A percentile compares a stretch with the other conserved stretches of the same genome.
phyloP scores from a whole-genome alignment of 2,888 invertebrate species.

The Patella pellucida region DNA sequence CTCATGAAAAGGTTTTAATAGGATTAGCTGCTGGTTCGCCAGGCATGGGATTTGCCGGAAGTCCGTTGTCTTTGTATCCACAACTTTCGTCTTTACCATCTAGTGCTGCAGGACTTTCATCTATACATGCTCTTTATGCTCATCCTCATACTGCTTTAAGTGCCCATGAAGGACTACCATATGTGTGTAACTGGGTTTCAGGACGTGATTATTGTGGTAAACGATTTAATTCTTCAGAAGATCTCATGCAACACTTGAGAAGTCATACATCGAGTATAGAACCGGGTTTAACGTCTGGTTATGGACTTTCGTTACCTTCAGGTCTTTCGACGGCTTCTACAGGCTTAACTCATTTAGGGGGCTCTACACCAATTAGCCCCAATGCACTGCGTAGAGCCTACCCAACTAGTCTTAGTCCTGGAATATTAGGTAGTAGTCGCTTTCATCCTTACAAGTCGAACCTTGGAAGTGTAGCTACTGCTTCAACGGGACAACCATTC shows the following conservation, averaged over 20 bases:
- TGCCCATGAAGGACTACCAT: constrained; percentile 59
- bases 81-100: constrained; percentile 50
- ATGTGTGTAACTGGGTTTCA: constrained; percentile 94
- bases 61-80: constrained; percentile 53
- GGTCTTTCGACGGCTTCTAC: constrained; percentile 41
- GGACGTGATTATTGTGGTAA: constrained; percentile 91
- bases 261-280: constrained; percentile 80
- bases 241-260: constrained; percentile 90
- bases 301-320: constrained; percentile 51
- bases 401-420: constrained; percentile 82
- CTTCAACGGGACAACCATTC: constrained; percentile 74
- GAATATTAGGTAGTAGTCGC: constrained; percentile 82
- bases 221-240: constrained; percentile 91
- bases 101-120: constrained; percentile 52
- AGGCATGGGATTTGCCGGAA: constrained; percentile 51
- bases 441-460: constrained; percentile 93
- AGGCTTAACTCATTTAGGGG: neutral
- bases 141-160: constrained; percentile 54
- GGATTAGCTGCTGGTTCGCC: constrained; percentile 42
- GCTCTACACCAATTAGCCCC: constrained; percentile 65
- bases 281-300: constrained; percentile 60
- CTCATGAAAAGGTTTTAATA: constrained; percentile 79
- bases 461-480: constrained; percentile 72
- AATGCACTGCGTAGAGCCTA: constrained; percentile 86
- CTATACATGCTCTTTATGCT: constrained; percentile 47